Conservation (phyloP, 1,140 invertebrate genomes). For the Phortica variegata region DNA sequence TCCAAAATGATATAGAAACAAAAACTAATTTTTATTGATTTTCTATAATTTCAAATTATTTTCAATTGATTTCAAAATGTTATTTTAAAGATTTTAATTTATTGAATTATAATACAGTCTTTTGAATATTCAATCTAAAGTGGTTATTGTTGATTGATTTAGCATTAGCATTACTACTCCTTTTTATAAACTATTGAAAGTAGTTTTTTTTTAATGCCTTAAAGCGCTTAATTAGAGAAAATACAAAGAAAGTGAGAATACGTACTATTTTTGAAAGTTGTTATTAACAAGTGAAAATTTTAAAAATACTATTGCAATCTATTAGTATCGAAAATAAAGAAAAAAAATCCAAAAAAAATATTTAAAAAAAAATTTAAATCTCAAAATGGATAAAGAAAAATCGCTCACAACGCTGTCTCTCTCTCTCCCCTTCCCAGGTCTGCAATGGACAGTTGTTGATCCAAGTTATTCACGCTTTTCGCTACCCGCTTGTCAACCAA, state of each 20-base stretch:
- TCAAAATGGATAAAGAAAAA: too few relatives aligned
- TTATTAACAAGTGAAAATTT: too few relatives aligned
- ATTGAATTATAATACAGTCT: too few relatives aligned
- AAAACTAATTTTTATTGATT: constrained; percentile 13
- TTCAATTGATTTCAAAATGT: not conserved
- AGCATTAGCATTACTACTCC: constrained; percentile 51
- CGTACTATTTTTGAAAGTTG: too few relatives aligned
- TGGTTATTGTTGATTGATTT: too few relatives aligned
- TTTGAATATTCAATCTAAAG: too few relatives aligned
- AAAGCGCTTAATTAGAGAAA: too few relatives aligned
- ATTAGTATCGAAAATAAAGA: not conserved
- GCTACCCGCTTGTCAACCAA: constrained; percentile 63
- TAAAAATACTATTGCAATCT: not conserved
- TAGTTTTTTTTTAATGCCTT: too few relatives aligned
- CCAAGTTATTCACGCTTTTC: constrained; percentile 67
- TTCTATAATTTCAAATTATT: constrained; percentile 23
- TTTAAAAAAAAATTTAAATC: not conserved
- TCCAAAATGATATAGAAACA: constrained; percentile 34
- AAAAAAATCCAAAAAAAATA: not conserved
- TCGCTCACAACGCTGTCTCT: constrained; percentile 39
- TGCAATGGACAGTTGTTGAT: constrained; percentile 71
- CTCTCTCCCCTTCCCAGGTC: constrained; percentile 63
- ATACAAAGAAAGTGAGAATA: too few relatives aligned
- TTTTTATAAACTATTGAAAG: too few relatives aligned
- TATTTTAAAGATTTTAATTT: too few relatives aligned